Evolutionary conservation across 2,113 vertebrate species (phyloP).

Genomic region (Dryoscopus gambensis): DNA sequence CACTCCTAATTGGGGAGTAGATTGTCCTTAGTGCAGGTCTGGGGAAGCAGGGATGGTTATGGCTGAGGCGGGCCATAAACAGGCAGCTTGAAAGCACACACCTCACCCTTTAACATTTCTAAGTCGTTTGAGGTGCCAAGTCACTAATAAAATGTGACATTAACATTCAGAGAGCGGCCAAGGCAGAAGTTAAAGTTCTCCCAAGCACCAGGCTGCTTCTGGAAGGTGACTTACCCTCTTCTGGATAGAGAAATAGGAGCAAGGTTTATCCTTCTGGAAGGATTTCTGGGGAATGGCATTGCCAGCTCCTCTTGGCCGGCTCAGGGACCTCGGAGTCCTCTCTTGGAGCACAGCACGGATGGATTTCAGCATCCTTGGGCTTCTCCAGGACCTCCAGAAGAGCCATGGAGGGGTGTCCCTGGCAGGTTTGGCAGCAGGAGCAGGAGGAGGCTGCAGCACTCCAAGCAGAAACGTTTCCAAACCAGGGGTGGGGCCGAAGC

Average conservation of each 20-base stretch:
- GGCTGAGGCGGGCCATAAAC: constrained; percentile 34
- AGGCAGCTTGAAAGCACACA: not conserved
- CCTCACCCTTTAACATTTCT: constrained; percentile 37
- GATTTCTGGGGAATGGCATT: not conserved
- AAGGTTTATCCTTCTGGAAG: not conserved
- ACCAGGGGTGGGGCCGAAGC: fast-evolving
- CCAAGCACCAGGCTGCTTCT: not conserved
- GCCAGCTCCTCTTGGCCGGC: not conserved
- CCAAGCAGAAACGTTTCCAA: not conserved
- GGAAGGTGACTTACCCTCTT: constrained; percentile 20
- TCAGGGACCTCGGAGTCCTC: not conserved
- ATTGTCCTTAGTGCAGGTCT: not conserved
- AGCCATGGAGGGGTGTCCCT: not conserved
- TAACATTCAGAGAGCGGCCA: constrained; percentile 24
- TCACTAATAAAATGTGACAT: constrained; percentile 57
- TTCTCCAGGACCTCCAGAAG: not conserved
- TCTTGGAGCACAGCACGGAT: not conserved
- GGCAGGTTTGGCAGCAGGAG: not conserved
- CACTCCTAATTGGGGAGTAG: not conserved
- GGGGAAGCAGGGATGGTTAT: not conserved
- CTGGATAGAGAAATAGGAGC: not conserved
- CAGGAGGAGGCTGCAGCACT: not conserved
- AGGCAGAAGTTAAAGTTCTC: constrained; percentile 36
- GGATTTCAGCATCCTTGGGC: not conserved
- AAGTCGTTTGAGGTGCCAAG: constrained; percentile 47